Evolutionary conservation across 2,797 vertebrate genomes (phyloP).

Genomic region (Arctocebus calabarensis): DNA sequence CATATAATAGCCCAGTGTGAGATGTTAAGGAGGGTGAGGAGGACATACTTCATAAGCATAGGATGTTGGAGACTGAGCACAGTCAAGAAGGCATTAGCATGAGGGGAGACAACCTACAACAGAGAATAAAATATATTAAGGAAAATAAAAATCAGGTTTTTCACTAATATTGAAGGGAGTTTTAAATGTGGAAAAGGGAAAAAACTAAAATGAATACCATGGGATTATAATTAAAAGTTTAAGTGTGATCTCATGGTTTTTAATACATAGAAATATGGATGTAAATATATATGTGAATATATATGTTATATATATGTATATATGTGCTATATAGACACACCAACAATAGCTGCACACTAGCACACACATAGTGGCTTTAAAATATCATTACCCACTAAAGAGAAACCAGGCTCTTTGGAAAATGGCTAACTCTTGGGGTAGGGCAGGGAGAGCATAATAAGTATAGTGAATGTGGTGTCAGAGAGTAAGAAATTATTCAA

Average conservation of each 20-base stretch:
- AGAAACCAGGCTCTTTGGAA: neutral
- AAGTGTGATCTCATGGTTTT: neutral
- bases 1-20: neutral
- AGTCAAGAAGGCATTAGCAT: neutral
- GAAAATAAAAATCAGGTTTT: neutral
- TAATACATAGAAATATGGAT: neutral
- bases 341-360: neutral
- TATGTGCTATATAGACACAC: neutral
- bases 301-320: neutral
- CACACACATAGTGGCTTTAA: neutral
- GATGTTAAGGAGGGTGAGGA: neutral
- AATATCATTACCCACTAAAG: neutral
- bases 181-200: neutral
- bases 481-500: slow-evolving; percentile 7
- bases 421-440: neutral
- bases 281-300: neutral
- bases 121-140: neutral
- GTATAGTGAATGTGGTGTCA: neutral
- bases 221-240: neutral
- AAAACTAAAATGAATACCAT: slow-evolving; percentile 28
- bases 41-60: neutral
- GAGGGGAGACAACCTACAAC: neutral
- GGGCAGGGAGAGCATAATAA: neutral
- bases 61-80: neutral
- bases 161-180: neutral